Evolutionary conservation across 2,888 invertebrate genomes (phyloP).

Genomic region (Sceliomorpha sp.): DNA sequence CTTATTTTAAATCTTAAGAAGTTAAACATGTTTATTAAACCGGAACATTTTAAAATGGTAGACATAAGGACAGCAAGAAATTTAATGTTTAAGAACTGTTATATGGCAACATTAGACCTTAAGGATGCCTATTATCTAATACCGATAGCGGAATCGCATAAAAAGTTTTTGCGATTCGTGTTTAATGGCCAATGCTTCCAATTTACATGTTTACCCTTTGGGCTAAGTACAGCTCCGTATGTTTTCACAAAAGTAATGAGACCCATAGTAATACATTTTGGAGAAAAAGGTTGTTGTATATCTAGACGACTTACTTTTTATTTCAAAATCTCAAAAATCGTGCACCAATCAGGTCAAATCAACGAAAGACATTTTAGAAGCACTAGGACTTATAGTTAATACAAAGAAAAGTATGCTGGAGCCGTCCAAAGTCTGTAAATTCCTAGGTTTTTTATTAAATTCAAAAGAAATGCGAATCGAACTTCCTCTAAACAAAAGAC

Average conservation of each 20-base stretch:
- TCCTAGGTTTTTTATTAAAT: conserved; percentile 8
- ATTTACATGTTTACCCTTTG: neutral
- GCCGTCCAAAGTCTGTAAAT: neutral
- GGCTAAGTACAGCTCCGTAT: neutral
- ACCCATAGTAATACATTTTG: neutral
- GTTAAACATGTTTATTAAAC: conserved; percentile 5
- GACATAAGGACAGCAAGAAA: conserved; percentile 3
- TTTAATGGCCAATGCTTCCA: neutral
- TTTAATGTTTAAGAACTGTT: conserved; percentile 2
- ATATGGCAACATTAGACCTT: conserved; percentile 12
- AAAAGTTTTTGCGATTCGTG: conserved; percentile 7
- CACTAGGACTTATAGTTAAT: too few species aligned
- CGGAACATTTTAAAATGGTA: conserved; percentile 26
- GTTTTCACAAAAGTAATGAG: conserved; percentile 2
- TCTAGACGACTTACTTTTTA: neutral
- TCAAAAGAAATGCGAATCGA: neutral
- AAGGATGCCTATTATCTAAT: conserved; percentile 39
- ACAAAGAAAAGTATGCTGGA: neutral
- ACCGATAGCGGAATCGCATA: conserved; percentile 19
- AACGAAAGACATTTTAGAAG: too few species aligned
- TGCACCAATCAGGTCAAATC: too few species aligned
- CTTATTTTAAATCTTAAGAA: conserved; percentile 34
- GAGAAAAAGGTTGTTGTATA: neutral
- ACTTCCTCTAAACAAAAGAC: neutral
- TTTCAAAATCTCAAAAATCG: neutral